Evolutionary conservation across 1,140 invertebrate genomes (phyloP).

Genomic region (Zaprionus nigranus): DNA sequence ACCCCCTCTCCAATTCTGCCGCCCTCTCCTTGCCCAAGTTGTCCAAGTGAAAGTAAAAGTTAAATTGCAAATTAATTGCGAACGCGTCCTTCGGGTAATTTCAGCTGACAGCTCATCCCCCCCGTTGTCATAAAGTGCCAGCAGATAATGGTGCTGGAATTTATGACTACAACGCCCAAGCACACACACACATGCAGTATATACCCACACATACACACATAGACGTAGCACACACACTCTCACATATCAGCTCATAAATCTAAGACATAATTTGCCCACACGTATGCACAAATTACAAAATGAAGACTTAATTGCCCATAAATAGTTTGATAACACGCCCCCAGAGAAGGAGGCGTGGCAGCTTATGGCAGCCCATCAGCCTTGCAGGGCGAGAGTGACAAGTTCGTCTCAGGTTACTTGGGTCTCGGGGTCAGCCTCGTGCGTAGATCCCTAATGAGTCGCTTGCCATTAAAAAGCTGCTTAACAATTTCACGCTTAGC

Average conservation of each 20-base stretch:
- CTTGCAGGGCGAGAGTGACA: not conserved
- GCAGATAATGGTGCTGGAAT: slow-evolving; percentile 64
- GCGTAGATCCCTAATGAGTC: slow-evolving; percentile 28
- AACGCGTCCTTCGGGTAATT: slow-evolving; percentile 35
- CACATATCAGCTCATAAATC: slow-evolving; percentile 59
- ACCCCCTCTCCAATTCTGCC: too few species aligned
- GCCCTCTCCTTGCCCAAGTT: not conserved
- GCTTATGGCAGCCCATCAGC: not conserved
- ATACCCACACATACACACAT: slow-evolving; percentile 6
- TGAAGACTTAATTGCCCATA: slow-evolving; percentile 74
- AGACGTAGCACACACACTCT: not conserved
- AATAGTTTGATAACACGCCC: slow-evolving; percentile 68
- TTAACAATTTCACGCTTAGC: slow-evolving; percentile 49
- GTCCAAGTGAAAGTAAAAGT: slow-evolving; percentile 21
- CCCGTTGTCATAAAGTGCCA: slow-evolving; percentile 61
- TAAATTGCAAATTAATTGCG: slow-evolving; percentile 65
- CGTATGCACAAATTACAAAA: slow-evolving; percentile 74
- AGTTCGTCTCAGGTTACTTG: slow-evolving; percentile 57
- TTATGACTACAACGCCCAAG: slow-evolving; percentile 51
- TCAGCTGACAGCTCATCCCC: slow-evolving; percentile 49
- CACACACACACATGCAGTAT: slow-evolving; percentile 12
- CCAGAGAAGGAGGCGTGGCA: slow-evolving; percentile 4
- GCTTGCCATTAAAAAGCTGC: slow-evolving; percentile 49
- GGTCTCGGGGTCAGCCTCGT: slow-evolving; percentile 25
- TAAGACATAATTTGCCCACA: slow-evolving; percentile 68